A percentile compares a stretch with the other conserved stretches of the same genome.
Evolutionary conservation across 2,888 invertebrate genomes (phyloP).

Genomic region (Cephalotes varians): DNA sequence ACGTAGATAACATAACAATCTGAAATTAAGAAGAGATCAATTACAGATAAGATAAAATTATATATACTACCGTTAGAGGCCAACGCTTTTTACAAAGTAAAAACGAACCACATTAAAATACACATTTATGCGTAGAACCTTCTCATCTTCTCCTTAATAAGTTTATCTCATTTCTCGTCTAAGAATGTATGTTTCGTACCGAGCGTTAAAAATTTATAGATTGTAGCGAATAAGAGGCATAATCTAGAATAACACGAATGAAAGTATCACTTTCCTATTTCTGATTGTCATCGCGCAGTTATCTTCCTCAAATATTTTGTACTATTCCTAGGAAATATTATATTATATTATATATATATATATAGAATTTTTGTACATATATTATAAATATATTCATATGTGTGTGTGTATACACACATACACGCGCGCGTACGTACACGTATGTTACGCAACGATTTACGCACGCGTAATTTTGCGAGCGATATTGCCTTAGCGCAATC

Average conservation of each 20-base stretch:
- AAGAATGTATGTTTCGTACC: slow-evolving; percentile 6
- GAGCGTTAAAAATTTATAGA: slow-evolving; percentile 5
- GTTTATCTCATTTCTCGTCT: slow-evolving; percentile 17
- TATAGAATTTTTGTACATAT: slow-evolving; percentile 69
- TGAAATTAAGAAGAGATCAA: not conserved
- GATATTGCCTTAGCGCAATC: slow-evolving; percentile 64
- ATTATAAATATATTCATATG: slow-evolving; percentile 47
- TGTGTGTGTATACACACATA: slow-evolving; percentile 44
- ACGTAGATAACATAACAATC: not conserved
- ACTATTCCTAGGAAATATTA: slow-evolving; percentile 64
- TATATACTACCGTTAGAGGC: slow-evolving; percentile 24
- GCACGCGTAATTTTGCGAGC: slow-evolving; percentile 62
- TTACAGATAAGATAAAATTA: slow-evolving; percentile 25
- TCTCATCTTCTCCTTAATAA: slow-evolving; percentile 40
- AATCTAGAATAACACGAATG: slow-evolving; percentile 57
- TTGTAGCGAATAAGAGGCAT: slow-evolving; percentile 30
- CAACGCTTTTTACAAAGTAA: slow-evolving; percentile 18
- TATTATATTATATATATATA: slow-evolving; percentile 45
- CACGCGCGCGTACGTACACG: no score
- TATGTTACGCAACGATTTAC: no score
- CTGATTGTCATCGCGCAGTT: slow-evolving; percentile 58
- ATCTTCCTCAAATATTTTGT: slow-evolving; percentile 71
- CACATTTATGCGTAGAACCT: slow-evolving; percentile 16
- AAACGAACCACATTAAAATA: slow-evolving; percentile 5
- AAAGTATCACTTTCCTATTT: slow-evolving; percentile 61